Evolutionary conservation across 1,140 invertebrate genomes (phyloP), one percentile per base, ranked within the genome.

Genomic region (Brachionus plicatilis): DNA sequence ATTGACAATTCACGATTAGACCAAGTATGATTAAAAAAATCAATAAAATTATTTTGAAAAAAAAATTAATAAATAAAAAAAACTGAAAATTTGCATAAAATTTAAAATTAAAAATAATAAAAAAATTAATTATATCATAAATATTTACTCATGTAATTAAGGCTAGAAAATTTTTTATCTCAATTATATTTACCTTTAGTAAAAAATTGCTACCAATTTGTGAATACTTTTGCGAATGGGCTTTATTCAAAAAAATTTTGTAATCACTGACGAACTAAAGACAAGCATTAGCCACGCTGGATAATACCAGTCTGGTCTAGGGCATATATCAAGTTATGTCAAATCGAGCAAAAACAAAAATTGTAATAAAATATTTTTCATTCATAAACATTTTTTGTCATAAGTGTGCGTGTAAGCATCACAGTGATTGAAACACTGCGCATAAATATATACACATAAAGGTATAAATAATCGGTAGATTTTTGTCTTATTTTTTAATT

Each of bases 291-390:
- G 53, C n/a, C n/a, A 60, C 53, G 53, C 53, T 60, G 17, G 8
- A 20, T 53, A 6, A 53, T 20, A 60, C 17, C 53, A 60, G n/a
- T 27, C 17, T 60, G 53, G 17, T 60, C 53, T 20, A 60, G 53
- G 53, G 20, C 53, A 60, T 60, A 60, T 20, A 60, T 60, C 53
- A 60, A 60, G 53, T 60, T 60, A 60, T 60, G 53, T 60, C 53
- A 60, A 60, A 60, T 60, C 17, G 53, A 60, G 20, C 17, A 17
- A 60, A 20, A 24, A 60, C 20, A 60, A 60, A 47, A 60, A 60
- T 60, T 60, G 53, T 60, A 60, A 60, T 60, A 60, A 60, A 60
- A 60, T 60, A 60, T 60, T 60, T 60, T 60, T 60, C 53, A 60
- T 60, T 60, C 53, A 60, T 60, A 60, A 60, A 20, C 20, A 60